Evolutionary conservation across 2,888 invertebrate genomes (phyloP), one percentile per base, ranked within the genome.

Genomic region (Platycnemis pennipes): DNA sequence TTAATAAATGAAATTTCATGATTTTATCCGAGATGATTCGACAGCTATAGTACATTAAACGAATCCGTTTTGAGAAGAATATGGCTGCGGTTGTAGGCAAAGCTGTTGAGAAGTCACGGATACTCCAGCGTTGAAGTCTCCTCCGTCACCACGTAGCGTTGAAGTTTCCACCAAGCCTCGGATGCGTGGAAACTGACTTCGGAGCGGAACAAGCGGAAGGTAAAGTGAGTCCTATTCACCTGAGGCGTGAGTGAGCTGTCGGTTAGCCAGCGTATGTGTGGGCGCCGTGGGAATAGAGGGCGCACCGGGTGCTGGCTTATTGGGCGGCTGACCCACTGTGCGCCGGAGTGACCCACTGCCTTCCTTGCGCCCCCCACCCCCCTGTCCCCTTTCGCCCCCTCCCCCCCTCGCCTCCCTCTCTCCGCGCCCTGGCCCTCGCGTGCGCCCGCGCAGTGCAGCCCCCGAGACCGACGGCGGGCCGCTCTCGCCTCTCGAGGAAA

Each of bases 281-380:
- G 86, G 77, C 26, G 44, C 87, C 87, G 46, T 46, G 77, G 87
- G 87, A 87, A 87, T 87, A 26, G 87, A 87, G 87, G 87, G 87
- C 87, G 87, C 37, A n/a, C 63, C 63, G 77, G 37, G 77, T 16
- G 13, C 45, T 11, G 46, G 45, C 46, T 46, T 87, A 44, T 87
- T 46, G 44, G 87, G 44, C 87, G 87, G 87, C n/a, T 87, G 87
- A 87, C 87, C 87, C 87, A 87, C 87, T 87, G 87, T n/a, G 87
- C 46, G 87, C 46, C 77, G 46, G 11, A 26, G 45, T 87, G 87
- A 87, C 87, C 87, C 87, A 87, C 87, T 87, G 87, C 87, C 87
- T 87, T 87, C 87, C 87, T 87, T 87, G 86, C 37, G 86, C 42
- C 86, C 19, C 46, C 46, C 26, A 11, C 45, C 16, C 19, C 26